Base-by-base conservation (phyloP, 2,113 vertebrate species). In the Platycercus adscitus region DNA sequence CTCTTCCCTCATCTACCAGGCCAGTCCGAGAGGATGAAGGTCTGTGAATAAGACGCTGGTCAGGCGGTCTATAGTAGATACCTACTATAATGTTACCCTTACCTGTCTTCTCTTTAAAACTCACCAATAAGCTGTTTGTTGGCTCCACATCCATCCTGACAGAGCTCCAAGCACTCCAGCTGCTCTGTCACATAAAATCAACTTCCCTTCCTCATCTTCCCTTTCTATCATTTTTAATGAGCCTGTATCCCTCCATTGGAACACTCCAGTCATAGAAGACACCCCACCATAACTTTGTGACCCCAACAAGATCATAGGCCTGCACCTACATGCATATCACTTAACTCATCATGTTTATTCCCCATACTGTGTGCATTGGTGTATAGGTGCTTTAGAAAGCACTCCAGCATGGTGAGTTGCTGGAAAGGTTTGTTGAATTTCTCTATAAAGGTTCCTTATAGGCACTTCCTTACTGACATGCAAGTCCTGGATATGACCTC, bases 291-390 rank as follows among this genome's bases (percentile, higher is more conserved):
- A 29, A 9, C 16, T 53, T 23, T 6, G 6, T 43, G 25, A 75
- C 4, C 23, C 9, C 39, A 76, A 19, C 9, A 33, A n/a, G 13
- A 14, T 4, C 0, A 0, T 25, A 21, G 14, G 5, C 14, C 26
- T 75, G 39, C 11, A 43, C 17, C 21, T 47, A 16, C 4, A 23
- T 0, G 1, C 3, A 3, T 18, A 19, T 53, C 7, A 61, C 15
- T 73, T 58, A 65, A 80, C 8, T 10, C 20, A 20, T 20, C 13
- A 17, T 14, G 8, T 70, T 75, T 70, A 47, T 65, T 53, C 7
- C 4, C 17, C 7, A 16, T 18, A 37, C 33, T n/a, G 19, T 10
- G 2, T 58, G 3, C 20, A 61, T 11, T 66, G 17, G 11, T 44
- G 25, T 61, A 43, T 52, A 47, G 28, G 7, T 17, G 14, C 23